phyloP scores from a whole-genome alignment of 1,140 invertebrate genomes.

The Cydia fagiglandana region DNA sequence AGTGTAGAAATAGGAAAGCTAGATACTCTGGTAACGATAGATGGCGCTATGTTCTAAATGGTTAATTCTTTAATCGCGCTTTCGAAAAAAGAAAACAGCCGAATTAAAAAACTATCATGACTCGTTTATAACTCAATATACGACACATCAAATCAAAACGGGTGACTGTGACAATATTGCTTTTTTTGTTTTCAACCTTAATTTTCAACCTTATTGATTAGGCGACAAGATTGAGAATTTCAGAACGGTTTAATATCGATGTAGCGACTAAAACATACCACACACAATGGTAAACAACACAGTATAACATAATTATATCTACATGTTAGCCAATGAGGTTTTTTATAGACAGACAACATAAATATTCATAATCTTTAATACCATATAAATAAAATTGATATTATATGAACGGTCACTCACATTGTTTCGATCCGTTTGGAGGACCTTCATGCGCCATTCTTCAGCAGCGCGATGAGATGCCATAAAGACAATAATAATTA shows the following conservation, averaged over 20 bases:
- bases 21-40: neutral
- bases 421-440: too few species aligned
- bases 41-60: neutral
- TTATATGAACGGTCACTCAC: neutral
- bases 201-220: conserved; percentile 1
- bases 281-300: conserved; percentile 58
- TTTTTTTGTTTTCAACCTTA: neutral
- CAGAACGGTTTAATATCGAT: neutral
- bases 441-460: too few species aligned
- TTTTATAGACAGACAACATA: neutral
- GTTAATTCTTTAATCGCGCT: neutral
- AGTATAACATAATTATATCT: conserved; percentile 37
- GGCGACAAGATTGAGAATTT: conserved; percentile 10
- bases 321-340: conserved; percentile 40
- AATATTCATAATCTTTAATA: neutral
- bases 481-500: too few species aligned
- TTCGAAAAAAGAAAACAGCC: neutral
- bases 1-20: too few species aligned
- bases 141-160: neutral
- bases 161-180: neutral
- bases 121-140: neutral
- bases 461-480: too few species aligned
- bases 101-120: neutral
- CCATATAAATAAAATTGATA: neutral
- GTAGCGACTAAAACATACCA: conserved; percentile 37